Base-by-base conservation (phyloP, 2,113 vertebrate species). In the Columba livia region DNA sequence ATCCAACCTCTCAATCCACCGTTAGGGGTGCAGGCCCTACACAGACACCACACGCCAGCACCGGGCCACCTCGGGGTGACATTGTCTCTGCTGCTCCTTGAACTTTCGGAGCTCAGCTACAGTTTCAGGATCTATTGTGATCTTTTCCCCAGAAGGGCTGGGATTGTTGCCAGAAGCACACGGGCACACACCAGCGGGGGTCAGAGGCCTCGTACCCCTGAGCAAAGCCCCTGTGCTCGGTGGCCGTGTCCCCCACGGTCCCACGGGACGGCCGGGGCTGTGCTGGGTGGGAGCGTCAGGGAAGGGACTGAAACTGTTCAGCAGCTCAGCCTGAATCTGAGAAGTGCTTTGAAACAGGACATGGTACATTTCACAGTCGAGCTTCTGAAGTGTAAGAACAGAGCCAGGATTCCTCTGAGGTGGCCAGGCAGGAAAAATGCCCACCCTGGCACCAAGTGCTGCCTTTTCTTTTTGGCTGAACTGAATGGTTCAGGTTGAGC, bases 381-480 rank as follows among this genome's bases (percentile, higher is more conserved):
- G 75, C 53, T 40, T 19, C n/a, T 34, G 75, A 61, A 67, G 34
- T 0, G 4, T 9, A 6, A 6, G 38, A 56, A 28, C 40, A 0
- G 31, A 44, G 28, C 28, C 0, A 2, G 50, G 36, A 25, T 71
- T 47, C 42, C 78, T 65, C 51, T 23, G 36, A 0, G 0, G 6
- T 0, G 24, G 32, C 6, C 44, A 10, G 42, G 78, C 57, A 58
- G 50, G 44, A 25, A 15, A 40, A 57, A 25, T 0, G 3, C 40
- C 11, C 21, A 1, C 36, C 51, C 36, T 53, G 84, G 71, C 58
- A 40, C 20, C 58, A 38, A 6, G 6, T n/a, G 7, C 38, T 0
- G 2, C 51, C 28, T 23, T 29, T 12, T 12, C 1, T 7, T 36
- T 29, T 15, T 12, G 47, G n/a, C 38, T 38, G n/a, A n/a, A 56